phyloP scores from a whole-genome alignment of 1,140 invertebrate species.

The Psilanteris sp. region DNA sequence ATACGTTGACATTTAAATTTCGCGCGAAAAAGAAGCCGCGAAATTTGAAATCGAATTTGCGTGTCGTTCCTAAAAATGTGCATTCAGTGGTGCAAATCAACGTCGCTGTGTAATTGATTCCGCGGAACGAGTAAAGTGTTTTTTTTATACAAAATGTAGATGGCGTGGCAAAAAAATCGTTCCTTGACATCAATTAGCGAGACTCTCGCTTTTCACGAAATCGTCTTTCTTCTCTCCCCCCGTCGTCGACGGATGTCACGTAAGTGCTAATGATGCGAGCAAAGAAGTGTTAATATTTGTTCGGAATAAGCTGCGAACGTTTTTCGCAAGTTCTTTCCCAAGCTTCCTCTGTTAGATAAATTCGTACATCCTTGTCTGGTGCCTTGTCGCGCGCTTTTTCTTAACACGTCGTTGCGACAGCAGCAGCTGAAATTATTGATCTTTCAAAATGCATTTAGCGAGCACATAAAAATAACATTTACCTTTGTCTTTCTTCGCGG shows the following conservation, averaged over 20 bases:
- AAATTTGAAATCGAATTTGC: too few species aligned
- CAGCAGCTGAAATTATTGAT: conserved; percentile 60
- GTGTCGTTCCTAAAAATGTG: too few species aligned
- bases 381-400: conserved; percentile 30
- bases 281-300: conserved; percentile 67
- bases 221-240: conserved; percentile 22
- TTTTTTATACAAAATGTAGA: conserved; percentile 12
- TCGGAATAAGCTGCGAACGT: conserved; percentile 56
- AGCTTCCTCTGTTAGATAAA: conserved; percentile 49
- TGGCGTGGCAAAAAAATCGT: conserved; percentile 22
- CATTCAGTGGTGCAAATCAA: too few species aligned
- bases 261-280: conserved; percentile 63
- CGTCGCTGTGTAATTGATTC: not conserved
- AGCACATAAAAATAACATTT: conserved; percentile 56
- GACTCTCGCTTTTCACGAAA: conserved; percentile 54
- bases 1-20: conserved; percentile 7
- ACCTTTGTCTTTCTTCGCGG: conserved; percentile 25
- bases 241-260: conserved; percentile 40
- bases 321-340: conserved; percentile 62
- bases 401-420: conserved; percentile 51
- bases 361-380: conserved; percentile 30
- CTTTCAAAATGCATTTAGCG: conserved; percentile 58
- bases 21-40: not conserved
- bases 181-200: conserved; percentile 57
- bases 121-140: not conserved